phyloP scores from a whole-genome alignment of 2,888 invertebrate genomes.

The Willowsia nigromaculata region DNA sequence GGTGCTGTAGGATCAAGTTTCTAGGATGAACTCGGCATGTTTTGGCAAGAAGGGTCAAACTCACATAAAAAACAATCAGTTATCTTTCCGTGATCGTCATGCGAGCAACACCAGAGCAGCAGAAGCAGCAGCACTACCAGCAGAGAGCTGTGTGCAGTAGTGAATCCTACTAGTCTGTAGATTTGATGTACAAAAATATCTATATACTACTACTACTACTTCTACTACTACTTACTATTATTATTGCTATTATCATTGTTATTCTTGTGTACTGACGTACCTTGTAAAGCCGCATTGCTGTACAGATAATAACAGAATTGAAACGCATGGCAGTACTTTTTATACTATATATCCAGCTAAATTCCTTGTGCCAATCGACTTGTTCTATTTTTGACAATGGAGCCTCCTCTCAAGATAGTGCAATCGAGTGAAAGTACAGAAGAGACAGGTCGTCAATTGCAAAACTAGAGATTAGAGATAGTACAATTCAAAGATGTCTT shows the following conservation, averaged over 20 bases:
- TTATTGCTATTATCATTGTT: neutral
- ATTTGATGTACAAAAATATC: neutral
- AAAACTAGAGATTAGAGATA: neutral
- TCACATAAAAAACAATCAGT: constrained; percentile 37
- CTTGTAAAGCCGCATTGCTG: constrained; percentile 21
- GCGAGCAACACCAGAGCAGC: constrained; percentile 37
- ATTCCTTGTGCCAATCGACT: neutral
- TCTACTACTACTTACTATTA: neutral
- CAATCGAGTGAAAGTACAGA: neutral
- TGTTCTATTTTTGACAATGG: neutral
- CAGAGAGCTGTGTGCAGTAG: neutral
- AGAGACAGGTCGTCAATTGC: neutral
- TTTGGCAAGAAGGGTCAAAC: constrained; percentile 43
- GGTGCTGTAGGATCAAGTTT: neutral
- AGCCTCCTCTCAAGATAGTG: neutral
- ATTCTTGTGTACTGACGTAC: neutral
- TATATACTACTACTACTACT: neutral
- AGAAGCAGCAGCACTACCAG: constrained; percentile 11
- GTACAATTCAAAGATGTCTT: neutral
- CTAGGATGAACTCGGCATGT: constrained; percentile 28
- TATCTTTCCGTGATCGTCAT: constrained; percentile 47
- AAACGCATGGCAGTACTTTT: neutral
- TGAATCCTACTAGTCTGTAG: constrained; percentile 8
- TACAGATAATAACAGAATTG: neutral
- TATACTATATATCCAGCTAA: neutral